These are phyloP conservation scores for Temnothorax rugatulus DNA, from an alignment of 2,888 invertebrate genomes.

Conservation along the genomic window DNA sequence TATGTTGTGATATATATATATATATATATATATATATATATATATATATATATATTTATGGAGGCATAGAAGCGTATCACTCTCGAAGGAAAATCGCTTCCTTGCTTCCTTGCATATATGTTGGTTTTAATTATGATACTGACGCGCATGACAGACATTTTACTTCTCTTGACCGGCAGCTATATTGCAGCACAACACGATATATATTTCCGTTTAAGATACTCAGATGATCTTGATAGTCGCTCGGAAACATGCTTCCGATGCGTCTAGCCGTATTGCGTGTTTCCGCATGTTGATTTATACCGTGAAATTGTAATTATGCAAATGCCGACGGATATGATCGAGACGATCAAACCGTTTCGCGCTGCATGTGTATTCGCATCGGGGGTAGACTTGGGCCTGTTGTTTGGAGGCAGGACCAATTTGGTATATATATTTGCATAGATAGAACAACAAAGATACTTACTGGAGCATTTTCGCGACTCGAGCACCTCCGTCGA, in stretches of 20 bases:
- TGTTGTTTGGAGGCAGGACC: background rate
- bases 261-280: conserved; percentile 13
- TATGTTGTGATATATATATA: too few species aligned
- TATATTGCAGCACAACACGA: conserved; percentile 6
- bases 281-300: conserved; percentile 35
- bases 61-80: background rate
- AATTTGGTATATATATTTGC: background rate
- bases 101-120: background rate
- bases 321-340: conserved; percentile 9
- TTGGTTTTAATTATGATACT: conserved; percentile 32
- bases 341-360: background rate
- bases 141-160: conserved; percentile 21
- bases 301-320: conserved; percentile 29
- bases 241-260: background rate
- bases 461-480: background rate
- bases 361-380: background rate
- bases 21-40: too few species aligned
- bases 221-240: conserved; percentile 15
- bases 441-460: background rate
- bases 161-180: background rate
- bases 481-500: background rate
- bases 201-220: conserved; percentile 43
- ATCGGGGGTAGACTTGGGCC: background rate
- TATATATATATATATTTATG: background rate
- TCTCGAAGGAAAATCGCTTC: conserved; percentile 2